Evolutionary conservation across 2,888 invertebrate species (phyloP), one percentile per base, ranked within the genome.

Genomic region (Tenthredo scrophulariae): DNA sequence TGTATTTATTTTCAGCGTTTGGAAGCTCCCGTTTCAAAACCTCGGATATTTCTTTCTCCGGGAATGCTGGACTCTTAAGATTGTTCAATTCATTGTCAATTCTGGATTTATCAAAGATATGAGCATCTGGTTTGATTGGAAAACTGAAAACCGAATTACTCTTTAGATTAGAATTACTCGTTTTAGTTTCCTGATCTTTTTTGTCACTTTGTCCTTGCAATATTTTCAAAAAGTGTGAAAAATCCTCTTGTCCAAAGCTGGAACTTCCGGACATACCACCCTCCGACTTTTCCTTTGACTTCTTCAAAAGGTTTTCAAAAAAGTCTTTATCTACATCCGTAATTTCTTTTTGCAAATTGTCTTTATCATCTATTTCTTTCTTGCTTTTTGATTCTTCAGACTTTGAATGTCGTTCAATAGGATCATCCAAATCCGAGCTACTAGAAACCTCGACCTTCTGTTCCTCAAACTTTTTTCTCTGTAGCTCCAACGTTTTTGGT

Each of bases 271-370:
- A 92, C 84, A 92, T 90, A 3, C 91, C 89, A n/a, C 91, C 91
- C 43, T 91, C 92, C 0, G 86, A 87, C 84, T 88, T 91, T 79
- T 92, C 91, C 50, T 89, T 91, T 0, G 92, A 91, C 84, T 86
- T 89, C 50, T 89, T 90, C 13, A 93, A 85, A 29, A 92, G 86
- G 88, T 90, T 90, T 46, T 92, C 92, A 74, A 93, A 93, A 85
- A 92, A 93, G 86, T 92, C 90, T 85, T 92, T 92, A 77, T 93
- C 93, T 0, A 93, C 93, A 33, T 93, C 93, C 0, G 90, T 93
- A 75, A 92, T 93, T 87, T 93, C 93, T 50, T 92, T 92, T 26
- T 90, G 90, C 26, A 92, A 86, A 87, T 89, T 93, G 15, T 92
- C 91, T 67, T 92, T 92, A 46, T 89, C 88, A 1, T 88, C 88